These are phyloP conservation scores for Ectobius pallidus DNA, from an alignment of 2,888 invertebrate genomes.

Conservation along the genomic window DNA sequence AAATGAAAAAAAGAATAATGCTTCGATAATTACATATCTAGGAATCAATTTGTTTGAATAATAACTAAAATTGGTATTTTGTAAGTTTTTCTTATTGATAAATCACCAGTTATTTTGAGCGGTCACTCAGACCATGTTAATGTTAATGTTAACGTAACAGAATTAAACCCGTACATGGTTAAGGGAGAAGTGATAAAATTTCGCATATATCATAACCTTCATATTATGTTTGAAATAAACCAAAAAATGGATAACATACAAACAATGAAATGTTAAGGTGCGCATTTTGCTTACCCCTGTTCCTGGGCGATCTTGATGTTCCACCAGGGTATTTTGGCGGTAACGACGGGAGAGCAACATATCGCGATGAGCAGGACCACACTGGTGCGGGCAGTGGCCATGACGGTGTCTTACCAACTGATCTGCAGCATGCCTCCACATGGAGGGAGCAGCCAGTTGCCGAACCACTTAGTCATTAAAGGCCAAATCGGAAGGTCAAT, in stretches of 20 bases:
- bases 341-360: slow-evolving; percentile 19
- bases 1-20: too few relatives aligned
- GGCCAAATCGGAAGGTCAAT: too few relatives aligned
- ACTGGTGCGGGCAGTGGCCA: slow-evolving; percentile 57
- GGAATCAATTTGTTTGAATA: too few relatives aligned
- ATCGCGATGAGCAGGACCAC: not conserved
- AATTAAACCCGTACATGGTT: not conserved
- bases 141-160: too few relatives aligned
- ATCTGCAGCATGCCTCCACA: not conserved
- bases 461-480: not conserved
- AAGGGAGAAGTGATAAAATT: not conserved
- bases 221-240: not conserved
- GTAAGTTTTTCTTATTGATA: too few relatives aligned
- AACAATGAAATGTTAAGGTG: not conserved
- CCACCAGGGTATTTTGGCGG: slow-evolving; percentile 52
- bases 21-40: too few relatives aligned
- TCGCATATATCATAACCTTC: not conserved
- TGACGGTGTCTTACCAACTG: slow-evolving; percentile 66
- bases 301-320: slow-evolving; percentile 53
- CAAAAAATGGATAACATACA: not conserved
- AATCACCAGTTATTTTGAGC: too few relatives aligned
- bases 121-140: too few relatives aligned
- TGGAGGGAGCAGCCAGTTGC: not conserved
- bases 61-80: too few relatives aligned
- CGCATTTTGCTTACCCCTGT: slow-evolving; percentile 51